Percentiles rank a stretch among this genome's conserved stretches.
Evolutionary conservation across 2,113 vertebrate genomes (phyloP).

Genomic region (Mixornis gularis): DNA sequence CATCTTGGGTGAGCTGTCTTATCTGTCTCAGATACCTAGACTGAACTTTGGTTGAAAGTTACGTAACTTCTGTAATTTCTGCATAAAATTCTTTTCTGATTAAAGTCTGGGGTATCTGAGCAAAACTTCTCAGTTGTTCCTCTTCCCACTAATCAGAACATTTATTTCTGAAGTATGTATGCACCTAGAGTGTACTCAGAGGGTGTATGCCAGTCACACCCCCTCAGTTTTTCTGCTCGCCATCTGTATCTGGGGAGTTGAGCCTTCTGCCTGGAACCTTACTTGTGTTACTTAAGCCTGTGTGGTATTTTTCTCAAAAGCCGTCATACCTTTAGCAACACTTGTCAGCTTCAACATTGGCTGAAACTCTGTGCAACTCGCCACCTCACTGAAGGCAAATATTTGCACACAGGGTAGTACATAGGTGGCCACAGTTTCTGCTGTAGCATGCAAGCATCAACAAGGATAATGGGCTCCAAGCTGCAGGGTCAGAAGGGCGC

Average conservation of each 20-base stretch:
- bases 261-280: not conserved
- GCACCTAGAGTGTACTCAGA: not conserved
- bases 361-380: not conserved
- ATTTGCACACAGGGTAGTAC: not conserved
- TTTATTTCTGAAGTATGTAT: not conserved
- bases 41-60: not conserved
- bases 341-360: not conserved
- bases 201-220: not conserved
- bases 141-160: not conserved
- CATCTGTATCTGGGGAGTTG: not conserved
- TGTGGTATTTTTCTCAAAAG: not conserved
- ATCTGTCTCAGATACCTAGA: not conserved
- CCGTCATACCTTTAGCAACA: not conserved
- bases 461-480: fast-evolving
- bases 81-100: not conserved
- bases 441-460: not conserved
- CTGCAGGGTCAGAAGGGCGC: not conserved
- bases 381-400: not conserved
- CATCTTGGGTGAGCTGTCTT: not conserved
- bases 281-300: not conserved
- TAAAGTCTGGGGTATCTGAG: not conserved
- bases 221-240: not conserved
- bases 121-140: not conserved
- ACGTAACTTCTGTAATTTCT: not conserved
- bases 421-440: not conserved